Evolutionary conservation across 2,113 vertebrate genomes (phyloP).

Genomic region (Cryptomyrus ogoouensis): DNA sequence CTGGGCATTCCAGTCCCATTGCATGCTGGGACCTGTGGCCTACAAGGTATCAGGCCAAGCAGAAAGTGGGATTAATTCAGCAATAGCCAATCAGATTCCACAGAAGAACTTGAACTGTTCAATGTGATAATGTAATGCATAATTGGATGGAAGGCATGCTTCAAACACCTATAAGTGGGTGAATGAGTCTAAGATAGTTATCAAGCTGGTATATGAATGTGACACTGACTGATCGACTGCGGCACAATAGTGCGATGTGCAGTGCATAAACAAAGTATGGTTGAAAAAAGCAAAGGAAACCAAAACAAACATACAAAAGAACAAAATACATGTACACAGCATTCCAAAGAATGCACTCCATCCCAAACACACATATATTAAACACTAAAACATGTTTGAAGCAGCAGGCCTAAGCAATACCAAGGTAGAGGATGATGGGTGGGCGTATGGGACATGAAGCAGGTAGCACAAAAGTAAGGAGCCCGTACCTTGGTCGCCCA

Average conservation of each 20-base stretch:
- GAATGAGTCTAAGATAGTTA: background rate
- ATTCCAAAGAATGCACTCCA: slow-evolving; percentile 25
- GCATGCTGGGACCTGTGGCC: slow-evolving; percentile 18
- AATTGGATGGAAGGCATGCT: background rate
- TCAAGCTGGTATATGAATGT: slow-evolving; percentile 13
- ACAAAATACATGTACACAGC: background rate
- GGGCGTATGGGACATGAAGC: slow-evolving; percentile 54
- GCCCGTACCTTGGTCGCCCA: slow-evolving; percentile 99
- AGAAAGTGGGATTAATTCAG: background rate
- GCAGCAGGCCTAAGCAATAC: slow-evolving; percentile 62
- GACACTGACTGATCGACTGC: slow-evolving; percentile 13
- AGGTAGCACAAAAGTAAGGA: slow-evolving; percentile 88
- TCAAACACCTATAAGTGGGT: background rate
- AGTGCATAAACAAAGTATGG: slow-evolving; percentile 12
- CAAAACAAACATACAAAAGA: slow-evolving; percentile 33
- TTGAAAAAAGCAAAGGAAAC: slow-evolving; percentile 23
- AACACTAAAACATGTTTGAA: slow-evolving; percentile 58
- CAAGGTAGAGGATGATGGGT: slow-evolving; percentile 38
- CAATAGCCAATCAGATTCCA: slow-evolving; percentile 2
- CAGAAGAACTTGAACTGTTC: background rate
- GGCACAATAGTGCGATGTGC: slow-evolving; percentile 13
- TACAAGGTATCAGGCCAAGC: background rate
- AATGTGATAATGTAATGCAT: background rate
- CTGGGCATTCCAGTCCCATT: background rate
- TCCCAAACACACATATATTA: slow-evolving; percentile 68